phyloP scores from a whole-genome alignment of 2,888 invertebrate genomes.

The Cyrtodaria siliqua region DNA sequence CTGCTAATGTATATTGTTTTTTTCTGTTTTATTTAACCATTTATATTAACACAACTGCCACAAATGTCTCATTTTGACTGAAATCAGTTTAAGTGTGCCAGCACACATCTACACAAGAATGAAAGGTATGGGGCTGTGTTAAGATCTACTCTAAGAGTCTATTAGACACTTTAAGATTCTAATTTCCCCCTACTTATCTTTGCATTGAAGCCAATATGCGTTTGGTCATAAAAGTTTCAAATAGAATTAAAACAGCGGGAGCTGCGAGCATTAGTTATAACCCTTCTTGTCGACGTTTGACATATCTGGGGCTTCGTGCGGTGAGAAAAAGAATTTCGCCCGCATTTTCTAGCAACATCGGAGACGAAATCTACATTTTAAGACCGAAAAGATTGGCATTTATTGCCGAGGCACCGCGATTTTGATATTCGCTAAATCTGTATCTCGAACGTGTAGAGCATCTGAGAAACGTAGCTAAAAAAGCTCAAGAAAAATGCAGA shows the following conservation, averaged over 20 bases:
- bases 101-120: too few species aligned
- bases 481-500: background rate
- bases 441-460: slow-evolving; percentile 38
- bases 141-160: background rate
- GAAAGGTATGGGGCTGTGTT: too few species aligned
- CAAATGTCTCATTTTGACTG: too few species aligned
- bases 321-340: slow-evolving; percentile 51
- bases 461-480: slow-evolving; percentile 16
- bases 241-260: slow-evolving; percentile 59
- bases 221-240: slow-evolving; percentile 61
- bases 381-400: slow-evolving; percentile 62
- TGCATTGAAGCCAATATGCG: slow-evolving; percentile 56
- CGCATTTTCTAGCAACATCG: slow-evolving; percentile 46
- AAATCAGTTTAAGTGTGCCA: too few species aligned
- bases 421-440: slow-evolving; percentile 47
- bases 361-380: slow-evolving; percentile 51
- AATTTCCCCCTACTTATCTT: slow-evolving; percentile 53
- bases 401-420: slow-evolving; percentile 46
- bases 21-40: too few species aligned
- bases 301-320: slow-evolving; percentile 48
- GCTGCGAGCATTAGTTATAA: slow-evolving; percentile 45
- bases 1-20: too few species aligned
- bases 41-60: too few species aligned
- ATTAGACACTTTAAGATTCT: slow-evolving; percentile 5
- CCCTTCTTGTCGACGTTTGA: slow-evolving; percentile 52